Conservation (phyloP, 2,797 vertebrate genomes). For the Labroides dimidiatus region DNA sequence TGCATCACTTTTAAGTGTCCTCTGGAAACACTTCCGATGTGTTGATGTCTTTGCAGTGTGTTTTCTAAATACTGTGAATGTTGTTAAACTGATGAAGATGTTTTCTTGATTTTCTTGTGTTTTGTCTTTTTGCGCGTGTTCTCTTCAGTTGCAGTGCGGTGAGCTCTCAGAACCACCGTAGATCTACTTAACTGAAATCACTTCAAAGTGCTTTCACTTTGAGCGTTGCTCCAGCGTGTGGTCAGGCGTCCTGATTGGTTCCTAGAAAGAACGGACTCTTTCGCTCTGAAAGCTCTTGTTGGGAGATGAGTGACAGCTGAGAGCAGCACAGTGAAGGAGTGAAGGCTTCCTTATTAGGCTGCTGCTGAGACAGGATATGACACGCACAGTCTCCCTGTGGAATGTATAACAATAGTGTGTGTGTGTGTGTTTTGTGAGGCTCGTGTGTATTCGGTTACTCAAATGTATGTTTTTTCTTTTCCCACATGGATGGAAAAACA, state of each 20-base stretch:
- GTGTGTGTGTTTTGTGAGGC: constrained; percentile 25
- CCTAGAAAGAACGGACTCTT: constrained; percentile 16
- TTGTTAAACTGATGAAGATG: no score
- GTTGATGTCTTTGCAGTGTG: no score
- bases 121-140: no score
- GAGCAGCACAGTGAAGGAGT: constrained; percentile 46
- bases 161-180: no score
- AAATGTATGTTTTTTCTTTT: constrained; percentile 33
- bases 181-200: no score
- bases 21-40: no score
- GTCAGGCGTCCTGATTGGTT: constrained; percentile 4
- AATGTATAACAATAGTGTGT: constrained; percentile 75
- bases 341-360: constrained; percentile 69
- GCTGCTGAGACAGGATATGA: constrained; percentile 81
- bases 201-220: no score
- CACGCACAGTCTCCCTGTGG: constrained; percentile 76
- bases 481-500: constrained; percentile 18
- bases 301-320: constrained; percentile 35
- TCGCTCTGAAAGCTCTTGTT: constrained; percentile 34
- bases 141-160: no score
- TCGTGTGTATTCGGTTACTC: constrained; percentile 30
- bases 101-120: no score
- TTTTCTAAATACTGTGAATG: no score
- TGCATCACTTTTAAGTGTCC: no score
- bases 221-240: constrained; percentile 30